Conservation (phyloP, 2,888 invertebrate species). For the Trachelus tabidus region DNA sequence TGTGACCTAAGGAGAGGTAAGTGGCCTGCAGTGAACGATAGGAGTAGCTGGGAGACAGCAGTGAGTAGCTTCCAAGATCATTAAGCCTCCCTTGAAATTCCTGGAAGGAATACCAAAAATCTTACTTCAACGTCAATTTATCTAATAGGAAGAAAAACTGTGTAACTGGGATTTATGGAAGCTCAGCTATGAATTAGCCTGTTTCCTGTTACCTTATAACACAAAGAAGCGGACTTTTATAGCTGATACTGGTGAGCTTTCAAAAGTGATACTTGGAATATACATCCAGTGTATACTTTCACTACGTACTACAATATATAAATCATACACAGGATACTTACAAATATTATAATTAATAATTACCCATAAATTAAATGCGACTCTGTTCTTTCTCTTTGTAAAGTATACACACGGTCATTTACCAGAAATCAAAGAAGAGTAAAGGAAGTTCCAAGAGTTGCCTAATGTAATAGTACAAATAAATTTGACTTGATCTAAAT, state of each 20-base stretch:
- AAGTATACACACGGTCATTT: neutral
- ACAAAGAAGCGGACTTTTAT: neutral
- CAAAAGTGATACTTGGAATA: neutral
- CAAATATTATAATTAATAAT: neutral
- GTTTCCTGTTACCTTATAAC: neutral
- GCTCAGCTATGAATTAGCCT: neutral
- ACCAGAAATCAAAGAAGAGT: neutral
- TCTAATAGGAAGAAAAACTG: neutral
- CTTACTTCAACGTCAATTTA: neutral
- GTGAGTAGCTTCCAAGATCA: neutral
- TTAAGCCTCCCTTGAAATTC: neutral
- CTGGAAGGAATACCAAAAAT: neutral
- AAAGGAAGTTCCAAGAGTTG: neutral
- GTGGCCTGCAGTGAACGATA: neutral
- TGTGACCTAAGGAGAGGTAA: neutral
- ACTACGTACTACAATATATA: neutral
- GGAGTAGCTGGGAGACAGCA: neutral
- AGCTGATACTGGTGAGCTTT: no score
- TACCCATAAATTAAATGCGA: neutral
- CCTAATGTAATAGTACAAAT: neutral
- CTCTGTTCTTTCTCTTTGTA: neutral
- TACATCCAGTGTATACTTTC: neutral
- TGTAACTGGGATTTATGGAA: neutral
- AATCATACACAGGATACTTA: neutral
- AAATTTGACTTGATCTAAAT: neutral